Evolutionary conservation across 2,113 vertebrate species (phyloP).

Genomic region (Catharus fuscescens): DNA sequence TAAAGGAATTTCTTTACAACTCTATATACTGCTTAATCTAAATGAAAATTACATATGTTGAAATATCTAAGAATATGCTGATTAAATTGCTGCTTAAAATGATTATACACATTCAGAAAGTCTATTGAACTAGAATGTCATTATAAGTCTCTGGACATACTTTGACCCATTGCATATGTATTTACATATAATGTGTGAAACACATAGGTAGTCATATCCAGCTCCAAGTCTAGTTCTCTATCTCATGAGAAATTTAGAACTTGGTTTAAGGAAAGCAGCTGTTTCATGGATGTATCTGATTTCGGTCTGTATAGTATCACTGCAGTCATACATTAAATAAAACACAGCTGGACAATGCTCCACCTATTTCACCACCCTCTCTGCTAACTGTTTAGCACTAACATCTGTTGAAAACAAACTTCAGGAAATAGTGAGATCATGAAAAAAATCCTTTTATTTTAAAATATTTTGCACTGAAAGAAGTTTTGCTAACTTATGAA

Average conservation of each 20-base stretch:
- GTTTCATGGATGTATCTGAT: constrained; percentile 54
- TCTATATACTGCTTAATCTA: background rate
- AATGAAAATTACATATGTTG: background rate
- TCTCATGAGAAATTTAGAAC: constrained; percentile 56
- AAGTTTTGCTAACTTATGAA: background rate
- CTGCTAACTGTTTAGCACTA: constrained; percentile 58
- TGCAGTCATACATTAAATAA: constrained; percentile 58
- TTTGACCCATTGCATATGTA: background rate
- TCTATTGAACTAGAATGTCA: background rate
- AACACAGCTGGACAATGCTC: constrained; percentile 59
- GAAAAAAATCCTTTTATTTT: background rate
- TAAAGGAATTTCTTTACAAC: background rate
- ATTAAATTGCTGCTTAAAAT: background rate
- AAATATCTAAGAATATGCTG: background rate
- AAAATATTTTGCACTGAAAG: background rate
- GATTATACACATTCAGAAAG: background rate
- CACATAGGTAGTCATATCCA: constrained; percentile 7
- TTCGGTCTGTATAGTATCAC: constrained; percentile 65
- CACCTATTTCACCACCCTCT: constrained; percentile 62
- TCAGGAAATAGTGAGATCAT: background rate
- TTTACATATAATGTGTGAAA: background rate
- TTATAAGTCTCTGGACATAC: background rate
- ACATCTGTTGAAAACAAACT: constrained; percentile 48
- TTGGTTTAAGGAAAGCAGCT: constrained; percentile 49
- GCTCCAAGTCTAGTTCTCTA: constrained; percentile 9